Evolutionary conservation across 2,888 invertebrate genomes (phyloP), one percentile per base, ranked within the genome.

Genomic region (Melinaea menophilus): DNA sequence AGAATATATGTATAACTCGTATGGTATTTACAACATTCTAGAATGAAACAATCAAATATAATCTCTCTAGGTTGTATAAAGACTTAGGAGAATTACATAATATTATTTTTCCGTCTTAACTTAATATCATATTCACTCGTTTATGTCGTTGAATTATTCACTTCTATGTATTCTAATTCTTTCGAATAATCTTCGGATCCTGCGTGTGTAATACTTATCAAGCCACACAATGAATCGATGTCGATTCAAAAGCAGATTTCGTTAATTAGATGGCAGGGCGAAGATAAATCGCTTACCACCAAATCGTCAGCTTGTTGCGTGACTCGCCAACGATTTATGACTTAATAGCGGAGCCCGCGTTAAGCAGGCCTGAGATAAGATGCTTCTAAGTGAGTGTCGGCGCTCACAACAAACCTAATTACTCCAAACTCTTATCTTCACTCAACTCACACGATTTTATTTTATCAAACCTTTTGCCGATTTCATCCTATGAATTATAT

Each of bases 361-460:
- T 89, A 89, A 90, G 88, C 88, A 89, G 86, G 84, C 75, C 87
- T 88, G 85, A 89, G 90, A 90, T 90, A 90, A 90, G 90, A 85
- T 81, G 85, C 83, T 82, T 86, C 86, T 90, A 90, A 90, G 89
- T 90, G 90, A 90, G 88, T 90, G 90, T 90, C 89, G 90, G 88
- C 84, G 80, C 85, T 88, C 89, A 88, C 89, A 89, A 90, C 90
- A 89, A 89, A 88, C 86, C 88, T 90, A 90, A 90, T 90, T 89
- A 89, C 86, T 90, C 88, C 79, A 86, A 90, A 88, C 88, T 87
- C 80, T 84, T 90, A 89, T 89, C 89, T 88, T 77, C 76, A 79
- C 72, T 79, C 70, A 72, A 75, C 77, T 82, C 90, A 90, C 90
- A 90, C 90, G 86, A 90, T 88, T 84, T 82, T 78, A 22, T 84